Conservation (phyloP, 23 tunicate genomes). For the Styela plicata region DNA sequence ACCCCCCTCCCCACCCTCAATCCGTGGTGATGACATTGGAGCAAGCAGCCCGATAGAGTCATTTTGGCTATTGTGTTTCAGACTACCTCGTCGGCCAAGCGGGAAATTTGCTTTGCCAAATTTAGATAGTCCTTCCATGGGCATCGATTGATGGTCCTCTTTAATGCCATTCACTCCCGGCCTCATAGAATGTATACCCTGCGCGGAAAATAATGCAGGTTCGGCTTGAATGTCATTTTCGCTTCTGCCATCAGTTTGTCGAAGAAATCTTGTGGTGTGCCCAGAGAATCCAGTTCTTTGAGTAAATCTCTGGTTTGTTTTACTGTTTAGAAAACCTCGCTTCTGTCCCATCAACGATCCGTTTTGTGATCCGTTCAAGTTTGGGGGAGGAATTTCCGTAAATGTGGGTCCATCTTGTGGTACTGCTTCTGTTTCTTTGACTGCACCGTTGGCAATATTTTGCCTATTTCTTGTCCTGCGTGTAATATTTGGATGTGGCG, state of each 20-base stretch:
- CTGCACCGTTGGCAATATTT: not conserved
- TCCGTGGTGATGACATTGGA: constrained; percentile 25
- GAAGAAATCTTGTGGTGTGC: not conserved
- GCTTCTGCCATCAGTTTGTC: constrained; percentile 1
- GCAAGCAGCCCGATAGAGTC: not conserved
- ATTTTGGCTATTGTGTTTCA: not conserved
- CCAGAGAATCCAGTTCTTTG: constrained; percentile 23
- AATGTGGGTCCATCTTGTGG: not conserved
- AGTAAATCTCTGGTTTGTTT: not conserved
- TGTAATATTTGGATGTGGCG: constrained; percentile 74
- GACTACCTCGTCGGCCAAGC: not conserved
- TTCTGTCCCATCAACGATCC: not conserved
- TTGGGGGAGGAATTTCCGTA: not conserved
- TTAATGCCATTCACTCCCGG: not conserved
- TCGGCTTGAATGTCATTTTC: not conserved
- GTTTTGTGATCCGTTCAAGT: not conserved
- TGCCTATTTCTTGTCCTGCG: constrained; percentile 12
- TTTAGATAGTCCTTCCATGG: constrained; percentile 2
- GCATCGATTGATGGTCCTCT: not conserved
- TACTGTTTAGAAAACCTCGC: not conserved
- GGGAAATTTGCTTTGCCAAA: not conserved
- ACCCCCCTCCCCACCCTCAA: constrained; percentile 19
- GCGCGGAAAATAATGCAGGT: not conserved
- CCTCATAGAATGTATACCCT: not conserved
- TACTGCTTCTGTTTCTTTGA: not conserved